Base-by-base conservation (phyloP, 2,797 vertebrate species). In the Rhinella marina region DNA sequence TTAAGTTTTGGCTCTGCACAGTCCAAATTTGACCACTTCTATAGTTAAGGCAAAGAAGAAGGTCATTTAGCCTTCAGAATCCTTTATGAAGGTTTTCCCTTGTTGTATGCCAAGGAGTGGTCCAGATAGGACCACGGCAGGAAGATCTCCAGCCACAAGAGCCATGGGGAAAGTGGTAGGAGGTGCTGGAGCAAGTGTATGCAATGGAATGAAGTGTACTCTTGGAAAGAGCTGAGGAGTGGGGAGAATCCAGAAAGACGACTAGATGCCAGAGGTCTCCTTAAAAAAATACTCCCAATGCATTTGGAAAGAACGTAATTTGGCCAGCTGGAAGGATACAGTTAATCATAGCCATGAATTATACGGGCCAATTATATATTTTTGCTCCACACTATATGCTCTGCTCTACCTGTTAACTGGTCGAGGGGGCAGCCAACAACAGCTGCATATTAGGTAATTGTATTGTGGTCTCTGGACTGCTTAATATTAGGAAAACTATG, bases 371-470 rank as follows among this genome's bases (percentile, higher is more conserved):
- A 8, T 68, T 52, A 0, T 68, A 13, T 82, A 54, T 56, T 54
- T 82, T 32, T 32, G 32, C 32, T 17, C 50, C 13, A 19, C 27
- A 27, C 41, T 32, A 32, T 68, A 83, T 25, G 59, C 25, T 14
- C 66, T 70, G 7, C 32, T 29, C n/a, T 84, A 84, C 76, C 82
- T 88, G 87, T 48, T 23, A 29, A 41, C 41, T 41, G 41, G 41
- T 41, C 41, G 41, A n/a, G 56, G n/a, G 48, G n/a, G 25, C 23
- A 48, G 56, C 61, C 64, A 81, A 62, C 50, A 61, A 25, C 88
- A 89, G 88, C 84, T 89, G 88, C 27, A 29, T 29, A 79, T 89
- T 89, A 86, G 84, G 88, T 89, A 82, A 89, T 89, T 56, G 79
- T 29, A 29, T 77, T 86, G 72, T 17, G 73, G 79, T 86, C 84